Base-by-base conservation (phyloP, 2,113 vertebrate genomes). In the Origma solitaria region DNA sequence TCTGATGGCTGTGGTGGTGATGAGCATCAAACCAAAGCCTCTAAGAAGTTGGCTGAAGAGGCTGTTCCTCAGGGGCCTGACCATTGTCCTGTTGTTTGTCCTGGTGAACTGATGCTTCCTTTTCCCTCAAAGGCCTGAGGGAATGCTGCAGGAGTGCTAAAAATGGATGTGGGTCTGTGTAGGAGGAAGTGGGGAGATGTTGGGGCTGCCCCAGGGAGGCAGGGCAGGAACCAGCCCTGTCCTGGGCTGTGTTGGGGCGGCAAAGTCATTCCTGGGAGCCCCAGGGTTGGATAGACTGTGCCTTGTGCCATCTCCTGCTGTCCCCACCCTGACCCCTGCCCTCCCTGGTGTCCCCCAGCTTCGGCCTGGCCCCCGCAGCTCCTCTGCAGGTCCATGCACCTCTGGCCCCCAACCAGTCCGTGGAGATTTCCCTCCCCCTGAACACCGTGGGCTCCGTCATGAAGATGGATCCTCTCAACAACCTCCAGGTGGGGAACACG, bases 391-490 rank as follows among this genome's bases (percentile, higher is more conserved):
- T 99, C 86, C 98, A 99, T 0, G 98, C 99, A 0, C 99, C 99
- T 1, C 98, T 99, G 7, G 98, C 98, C 81, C 99, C 99, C 54
- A 99, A 99, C 98, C 99, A 99, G 97, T 99, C 97, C 0, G 99
- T 99, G 94, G 99, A 99, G 94, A 98, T 98, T 87, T 98, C 98
- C 62, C 98, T 99, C 38, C 99, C 99, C 0, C 98, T 99, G 64
- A 99, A 98, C 97, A 99, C 98, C 0, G 98, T 98, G 8, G 99
- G 99, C 66, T 99, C 99, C 0, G 98, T 99, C 90, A 99, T 99
- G 99, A 99, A 99, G 98, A 99, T 99, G 99, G 99, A 99, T 10
- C 99, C 99, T 11, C 98, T 99, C 68, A 99, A 98, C 97, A 99
- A 99, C 86, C 98, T 99, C 24, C 99, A 99, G 99, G 99, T 99